phyloP scores from a whole-genome alignment of 2,797 vertebrate species.

The Centropyge bicolor region DNA sequence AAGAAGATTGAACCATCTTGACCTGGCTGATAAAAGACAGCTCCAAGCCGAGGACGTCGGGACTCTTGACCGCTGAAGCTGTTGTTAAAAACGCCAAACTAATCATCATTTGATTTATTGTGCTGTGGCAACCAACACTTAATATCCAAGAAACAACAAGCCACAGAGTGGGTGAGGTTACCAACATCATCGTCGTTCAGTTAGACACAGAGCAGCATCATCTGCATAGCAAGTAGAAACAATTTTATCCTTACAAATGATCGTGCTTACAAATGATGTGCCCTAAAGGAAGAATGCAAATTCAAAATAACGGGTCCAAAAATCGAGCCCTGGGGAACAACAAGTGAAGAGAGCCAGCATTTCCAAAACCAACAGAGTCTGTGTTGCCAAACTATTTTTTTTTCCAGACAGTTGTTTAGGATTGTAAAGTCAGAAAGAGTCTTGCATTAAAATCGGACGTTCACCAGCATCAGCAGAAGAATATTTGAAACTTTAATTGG shows the following conservation, averaged over 20 bases:
- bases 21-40: not conserved
- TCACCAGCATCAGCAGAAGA: constrained; percentile 7
- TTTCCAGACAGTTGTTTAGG: constrained; percentile 6
- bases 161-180: constrained; percentile 10
- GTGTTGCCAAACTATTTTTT: constrained; percentile 8
- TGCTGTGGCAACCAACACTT: constrained; percentile 3
- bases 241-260: constrained; percentile 40
- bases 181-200: constrained; percentile 14
- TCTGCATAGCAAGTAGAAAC: constrained; percentile 58
- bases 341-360: constrained; percentile 9
- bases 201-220: constrained; percentile 29
- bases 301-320: constrained; percentile 35
- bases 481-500: constrained; percentile 21
- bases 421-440: constrained; percentile 21
- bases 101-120: constrained; percentile 7
- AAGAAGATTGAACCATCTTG: constrained; percentile 20
- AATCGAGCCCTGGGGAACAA: not conserved
- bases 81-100: constrained; percentile 6
- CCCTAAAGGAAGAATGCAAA: constrained; percentile 42
- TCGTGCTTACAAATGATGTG: constrained; percentile 36
- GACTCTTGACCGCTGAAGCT: not conserved
- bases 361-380: constrained; percentile 6
- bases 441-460: constrained; percentile 5
- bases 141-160: constrained; percentile 20
- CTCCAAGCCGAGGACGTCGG: not conserved